These are phyloP conservation scores for Baryphthengus martii DNA, from an alignment of 2,113 vertebrate genomes.

Conservation along the genomic window DNA sequence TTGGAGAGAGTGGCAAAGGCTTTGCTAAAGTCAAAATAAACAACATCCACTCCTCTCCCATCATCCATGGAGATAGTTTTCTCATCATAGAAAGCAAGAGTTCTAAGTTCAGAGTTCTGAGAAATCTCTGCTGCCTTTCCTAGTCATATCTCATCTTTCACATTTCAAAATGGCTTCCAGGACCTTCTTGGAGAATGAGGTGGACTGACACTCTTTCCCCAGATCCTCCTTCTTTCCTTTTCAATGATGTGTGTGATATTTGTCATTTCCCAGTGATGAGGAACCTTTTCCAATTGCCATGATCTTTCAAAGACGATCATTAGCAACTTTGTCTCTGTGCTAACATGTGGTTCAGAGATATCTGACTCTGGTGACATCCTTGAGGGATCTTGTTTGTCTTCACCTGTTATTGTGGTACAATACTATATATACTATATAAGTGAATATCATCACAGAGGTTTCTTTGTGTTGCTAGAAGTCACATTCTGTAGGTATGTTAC, in stretches of 20 bases:
- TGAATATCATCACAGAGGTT: neutral
- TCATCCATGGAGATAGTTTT: neutral
- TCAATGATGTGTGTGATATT: neutral
- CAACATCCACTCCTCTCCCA: too few relatives aligned
- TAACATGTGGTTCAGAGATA: neutral
- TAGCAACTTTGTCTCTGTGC: neutral
- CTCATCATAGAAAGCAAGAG: neutral
- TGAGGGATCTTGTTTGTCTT: neutral
- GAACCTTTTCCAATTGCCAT: neutral
- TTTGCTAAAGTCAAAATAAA: neutral
- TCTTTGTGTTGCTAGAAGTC: neutral
- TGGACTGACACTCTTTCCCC: neutral
- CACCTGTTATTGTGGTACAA: neutral
- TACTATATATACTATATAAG: too few relatives aligned
- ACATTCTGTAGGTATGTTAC: neutral
- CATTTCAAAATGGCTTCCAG: neutral
- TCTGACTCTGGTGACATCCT: neutral
- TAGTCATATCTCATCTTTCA: neutral
- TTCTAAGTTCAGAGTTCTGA: neutral
- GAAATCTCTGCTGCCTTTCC: neutral
- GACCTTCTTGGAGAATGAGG: neutral
- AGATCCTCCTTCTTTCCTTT: neutral
- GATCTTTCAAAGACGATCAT: neutral
- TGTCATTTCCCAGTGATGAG: neutral
- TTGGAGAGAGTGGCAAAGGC: neutral